phyloP scores from a whole-genome alignment of 2,113 vertebrate genomes.

The Tiliqua scincoides region DNA sequence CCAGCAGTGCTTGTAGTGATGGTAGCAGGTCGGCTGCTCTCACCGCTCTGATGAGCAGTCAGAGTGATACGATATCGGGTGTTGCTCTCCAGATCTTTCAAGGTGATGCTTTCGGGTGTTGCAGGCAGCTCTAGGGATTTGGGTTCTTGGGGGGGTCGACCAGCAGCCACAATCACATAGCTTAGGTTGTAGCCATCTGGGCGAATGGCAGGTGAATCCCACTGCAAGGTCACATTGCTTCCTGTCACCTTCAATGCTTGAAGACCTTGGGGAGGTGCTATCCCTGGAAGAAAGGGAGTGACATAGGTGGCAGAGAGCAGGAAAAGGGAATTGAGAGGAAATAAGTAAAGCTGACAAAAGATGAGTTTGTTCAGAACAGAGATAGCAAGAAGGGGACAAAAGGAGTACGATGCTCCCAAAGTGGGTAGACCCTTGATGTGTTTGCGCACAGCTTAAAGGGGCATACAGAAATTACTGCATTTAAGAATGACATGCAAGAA shows the following conservation, averaged over 20 bases:
- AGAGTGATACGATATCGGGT: constrained; percentile 73
- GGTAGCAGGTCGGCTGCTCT: constrained; percentile 67
- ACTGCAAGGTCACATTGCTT: constrained; percentile 73
- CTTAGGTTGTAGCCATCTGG: constrained; percentile 77
- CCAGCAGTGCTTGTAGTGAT: constrained; percentile 77
- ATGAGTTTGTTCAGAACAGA: not conserved
- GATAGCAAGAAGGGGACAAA: not conserved
- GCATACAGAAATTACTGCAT: not conserved
- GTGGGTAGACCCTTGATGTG: not conserved
- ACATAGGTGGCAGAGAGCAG: not conserved
- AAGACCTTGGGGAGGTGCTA: constrained; percentile 75
- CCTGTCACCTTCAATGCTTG: constrained; percentile 74
- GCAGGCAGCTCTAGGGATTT: constrained; percentile 57
- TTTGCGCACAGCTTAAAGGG: not conserved
- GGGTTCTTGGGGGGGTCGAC: constrained; percentile 40
- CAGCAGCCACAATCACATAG: constrained; percentile 45
- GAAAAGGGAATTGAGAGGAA: not conserved
- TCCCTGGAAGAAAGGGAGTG: constrained; percentile 56
- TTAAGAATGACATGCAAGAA: not conserved
- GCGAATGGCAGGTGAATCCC: constrained; percentile 72
- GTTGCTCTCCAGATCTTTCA: constrained; percentile 71
- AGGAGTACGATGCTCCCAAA: not conserved
- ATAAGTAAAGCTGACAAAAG: not conserved
- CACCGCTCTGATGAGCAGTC: constrained; percentile 67
- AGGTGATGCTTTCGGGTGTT: constrained; percentile 67